Percentiles rank a stretch among this genome's conserved stretches.
Evolutionary conservation across 1,140 invertebrate species (phyloP).

Genomic region (Meloidogyne floridensis): DNA sequence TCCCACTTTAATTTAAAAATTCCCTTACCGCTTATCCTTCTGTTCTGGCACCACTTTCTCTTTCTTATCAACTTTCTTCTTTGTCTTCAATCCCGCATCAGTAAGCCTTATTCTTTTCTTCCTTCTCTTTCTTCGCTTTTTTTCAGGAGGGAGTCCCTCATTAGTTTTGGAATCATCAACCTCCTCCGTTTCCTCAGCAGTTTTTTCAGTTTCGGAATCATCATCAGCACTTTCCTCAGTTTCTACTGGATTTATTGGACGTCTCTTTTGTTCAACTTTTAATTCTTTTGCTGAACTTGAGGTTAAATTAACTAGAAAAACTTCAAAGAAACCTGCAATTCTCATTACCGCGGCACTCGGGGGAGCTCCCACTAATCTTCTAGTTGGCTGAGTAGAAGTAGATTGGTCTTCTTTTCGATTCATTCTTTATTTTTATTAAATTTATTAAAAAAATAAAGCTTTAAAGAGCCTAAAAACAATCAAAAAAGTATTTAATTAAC

Average conservation of each 20-base stretch:
- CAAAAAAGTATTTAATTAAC: no score
- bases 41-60: constrained; percentile 32
- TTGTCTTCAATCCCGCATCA: constrained; percentile 23
- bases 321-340: constrained; percentile 10
- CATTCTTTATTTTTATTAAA: neutral
- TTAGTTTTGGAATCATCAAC: constrained; percentile 17
- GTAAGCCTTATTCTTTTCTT: constrained; percentile 37
- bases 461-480: no score
- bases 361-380: constrained; percentile 28
- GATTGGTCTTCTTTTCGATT: neutral
- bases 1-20: no score
- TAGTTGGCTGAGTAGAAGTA: neutral
- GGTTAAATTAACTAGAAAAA: neutral
- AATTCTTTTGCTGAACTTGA: constrained; percentile 11
- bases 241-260: neutral
- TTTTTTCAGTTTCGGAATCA: constrained; percentile 29
- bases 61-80: constrained; percentile 40
- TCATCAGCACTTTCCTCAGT: constrained; percentile 21
- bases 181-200: constrained; percentile 23
- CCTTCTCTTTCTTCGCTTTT: constrained; percentile 28
- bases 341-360: constrained; percentile 14
- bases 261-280: neutral
- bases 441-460: no score
- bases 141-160: constrained; percentile 22
- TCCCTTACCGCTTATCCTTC: constrained; percentile 13